These are phyloP conservation scores for Uria aalge DNA, from an alignment of 2,113 vertebrate genomes.

Conservation along the genomic window DNA sequence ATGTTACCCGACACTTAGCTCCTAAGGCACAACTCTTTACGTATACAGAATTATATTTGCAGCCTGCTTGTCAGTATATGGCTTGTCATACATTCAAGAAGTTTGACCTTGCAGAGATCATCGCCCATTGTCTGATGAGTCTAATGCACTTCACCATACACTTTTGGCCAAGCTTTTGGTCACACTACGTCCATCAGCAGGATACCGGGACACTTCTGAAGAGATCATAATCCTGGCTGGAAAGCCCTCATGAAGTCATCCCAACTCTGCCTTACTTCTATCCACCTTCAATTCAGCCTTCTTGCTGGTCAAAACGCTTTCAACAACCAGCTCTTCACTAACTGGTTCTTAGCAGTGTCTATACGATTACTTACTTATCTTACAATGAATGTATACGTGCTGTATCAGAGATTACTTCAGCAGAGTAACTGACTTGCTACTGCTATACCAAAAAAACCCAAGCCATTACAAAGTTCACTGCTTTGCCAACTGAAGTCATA, in stretches of 20 bases:
- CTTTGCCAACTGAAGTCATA: not conserved
- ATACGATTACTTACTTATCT: not conserved
- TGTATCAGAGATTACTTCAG: rapidly evolving
- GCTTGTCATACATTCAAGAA: not conserved
- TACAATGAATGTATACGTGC: not conserved
- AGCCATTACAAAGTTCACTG: not conserved
- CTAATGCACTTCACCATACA: rapidly evolving
- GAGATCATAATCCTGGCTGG: not conserved
- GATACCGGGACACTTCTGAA: not conserved
- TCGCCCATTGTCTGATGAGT: rapidly evolving
- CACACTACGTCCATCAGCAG: not conserved
- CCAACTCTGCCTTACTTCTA: not conserved
- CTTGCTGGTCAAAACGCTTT: not conserved
- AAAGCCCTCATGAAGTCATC: not conserved
- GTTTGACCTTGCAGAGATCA: not conserved
- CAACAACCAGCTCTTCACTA: not conserved
- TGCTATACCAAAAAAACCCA: not conserved
- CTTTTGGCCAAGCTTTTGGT: not conserved
- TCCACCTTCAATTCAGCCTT: not conserved
- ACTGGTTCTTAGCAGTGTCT: not conserved
- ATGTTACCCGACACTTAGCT: not conserved
- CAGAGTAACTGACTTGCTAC: not conserved
- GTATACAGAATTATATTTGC: not conserved
- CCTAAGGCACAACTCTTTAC: not conserved
- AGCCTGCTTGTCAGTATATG: not conserved